Percentiles rank a stretch among this genome's conserved stretches.
These are phyloP conservation scores for Centropus bengalensis DNA, from an alignment of 2,113 vertebrate species.

Conservation along the genomic window DNA sequence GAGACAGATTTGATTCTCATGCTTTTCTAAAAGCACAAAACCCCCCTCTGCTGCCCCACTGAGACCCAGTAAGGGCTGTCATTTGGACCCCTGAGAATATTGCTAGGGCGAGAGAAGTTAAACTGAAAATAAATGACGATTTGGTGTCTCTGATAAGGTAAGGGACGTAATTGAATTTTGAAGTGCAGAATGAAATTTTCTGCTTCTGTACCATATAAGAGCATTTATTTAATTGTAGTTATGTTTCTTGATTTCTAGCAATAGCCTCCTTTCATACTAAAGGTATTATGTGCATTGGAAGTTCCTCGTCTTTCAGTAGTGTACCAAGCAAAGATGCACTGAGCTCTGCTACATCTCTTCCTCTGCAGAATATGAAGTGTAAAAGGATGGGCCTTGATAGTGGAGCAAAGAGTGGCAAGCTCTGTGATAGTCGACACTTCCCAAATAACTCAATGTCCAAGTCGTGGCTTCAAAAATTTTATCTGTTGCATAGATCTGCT, in stretches of 20 bases:
- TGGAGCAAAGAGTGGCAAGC: neutral
- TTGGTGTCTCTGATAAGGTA: neutral
- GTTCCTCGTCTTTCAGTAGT: neutral
- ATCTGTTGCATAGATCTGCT: neutral
- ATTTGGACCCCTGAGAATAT: neutral
- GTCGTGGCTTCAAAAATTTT: neutral
- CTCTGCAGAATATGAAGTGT: neutral
- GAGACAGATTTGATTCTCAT: neutral
- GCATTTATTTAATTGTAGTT: fast-evolving
- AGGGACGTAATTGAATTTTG: neutral
- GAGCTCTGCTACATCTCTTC: neutral
- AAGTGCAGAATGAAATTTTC: neutral
- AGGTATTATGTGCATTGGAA: neutral
- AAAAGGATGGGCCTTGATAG: neutral
- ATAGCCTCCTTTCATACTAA: neutral
- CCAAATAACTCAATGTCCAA: neutral
- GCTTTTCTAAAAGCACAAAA: neutral
- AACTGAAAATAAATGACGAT: neutral
- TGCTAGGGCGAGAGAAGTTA: neutral
- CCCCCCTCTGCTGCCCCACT: neutral
- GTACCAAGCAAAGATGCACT: neutral
- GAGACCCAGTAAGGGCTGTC: neutral
- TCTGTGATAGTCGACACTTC: neutral
- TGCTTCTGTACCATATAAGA: neutral
- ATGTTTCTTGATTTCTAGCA: neutral